These are phyloP conservation scores for Lithosia quadra DNA, from an alignment of 2,888 invertebrate species.

Conservation along the genomic window DNA sequence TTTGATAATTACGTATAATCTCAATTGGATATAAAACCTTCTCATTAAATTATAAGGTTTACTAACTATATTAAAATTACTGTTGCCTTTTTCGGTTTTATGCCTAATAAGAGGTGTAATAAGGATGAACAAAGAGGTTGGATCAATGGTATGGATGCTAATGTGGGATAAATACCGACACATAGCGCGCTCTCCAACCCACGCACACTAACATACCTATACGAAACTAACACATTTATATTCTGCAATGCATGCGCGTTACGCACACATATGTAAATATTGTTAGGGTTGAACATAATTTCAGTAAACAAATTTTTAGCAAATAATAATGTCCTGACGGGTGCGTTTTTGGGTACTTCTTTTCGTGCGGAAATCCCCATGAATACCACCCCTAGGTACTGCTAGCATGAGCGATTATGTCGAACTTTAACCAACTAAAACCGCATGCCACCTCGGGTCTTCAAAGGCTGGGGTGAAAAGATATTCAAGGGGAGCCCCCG, in stretches of 20 bases:
- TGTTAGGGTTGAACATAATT: constrained; percentile 55
- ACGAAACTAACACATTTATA: constrained; percentile 31
- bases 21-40: constrained; percentile 29
- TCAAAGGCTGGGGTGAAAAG: no score
- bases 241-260: constrained; percentile 23
- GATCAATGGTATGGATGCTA: constrained; percentile 81
- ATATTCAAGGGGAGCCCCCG: no score
- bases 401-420: no score
- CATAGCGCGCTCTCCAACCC: constrained; percentile 64
- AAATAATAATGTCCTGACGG: constrained; percentile 27
- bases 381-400: no score
- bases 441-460: no score
- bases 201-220: constrained; percentile 54
- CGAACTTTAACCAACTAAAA: no score
- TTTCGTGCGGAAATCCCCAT: no score
- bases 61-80: constrained; percentile 51
- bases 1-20: constrained; percentile 26
- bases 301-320: constrained; percentile 36
- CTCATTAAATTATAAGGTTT: constrained; percentile 34
- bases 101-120: constrained; percentile 65
- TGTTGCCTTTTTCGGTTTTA: constrained; percentile 56
- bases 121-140: constrained; percentile 74
- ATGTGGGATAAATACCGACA: constrained; percentile 81
- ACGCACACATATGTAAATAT: constrained; percentile 41
- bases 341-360: neutral